Conservation (phyloP, 2,113 vertebrate genomes). For the Cryptotis parvus region DNA sequence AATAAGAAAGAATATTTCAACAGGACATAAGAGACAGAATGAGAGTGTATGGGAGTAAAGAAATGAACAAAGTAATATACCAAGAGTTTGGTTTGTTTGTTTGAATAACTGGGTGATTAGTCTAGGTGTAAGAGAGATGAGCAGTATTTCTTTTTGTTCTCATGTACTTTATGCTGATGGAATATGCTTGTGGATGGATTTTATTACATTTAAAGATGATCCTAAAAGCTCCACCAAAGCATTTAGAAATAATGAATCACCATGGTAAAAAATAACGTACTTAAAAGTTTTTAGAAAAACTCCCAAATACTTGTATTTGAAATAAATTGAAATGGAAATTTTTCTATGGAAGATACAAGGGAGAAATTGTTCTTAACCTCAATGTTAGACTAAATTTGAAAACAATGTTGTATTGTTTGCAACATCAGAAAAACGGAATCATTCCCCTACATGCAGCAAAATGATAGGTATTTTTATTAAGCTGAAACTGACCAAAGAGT, state of each 20-base stretch:
- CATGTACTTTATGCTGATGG: too few species aligned
- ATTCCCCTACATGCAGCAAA: too few species aligned
- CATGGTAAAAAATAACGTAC: neutral
- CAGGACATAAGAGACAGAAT: neutral
- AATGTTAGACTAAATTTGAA: constrained; percentile 39
- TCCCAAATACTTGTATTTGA: neutral
- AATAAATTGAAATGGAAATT: neutral
- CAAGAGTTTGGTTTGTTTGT: neutral
- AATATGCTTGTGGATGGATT: too few species aligned
- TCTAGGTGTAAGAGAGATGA: neutral
- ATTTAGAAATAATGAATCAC: too few species aligned
- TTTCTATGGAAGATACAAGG: neutral
- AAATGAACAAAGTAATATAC: neutral
- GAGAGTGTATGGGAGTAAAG: accelerated
- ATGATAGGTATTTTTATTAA: too few species aligned
- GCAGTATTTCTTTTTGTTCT: neutral
- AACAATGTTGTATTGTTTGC: neutral
- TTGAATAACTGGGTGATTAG: neutral
- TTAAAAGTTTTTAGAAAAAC: neutral
- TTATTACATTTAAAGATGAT: too few species aligned
- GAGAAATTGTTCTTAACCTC: neutral
- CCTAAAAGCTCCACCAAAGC: too few species aligned
- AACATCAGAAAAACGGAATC: neutral
- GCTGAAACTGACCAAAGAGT: too few species aligned
- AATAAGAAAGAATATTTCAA: neutral